phyloP scores from a whole-genome alignment of 92 coral and sea anemone species.

The Palythoa heliodiscus region DNA sequence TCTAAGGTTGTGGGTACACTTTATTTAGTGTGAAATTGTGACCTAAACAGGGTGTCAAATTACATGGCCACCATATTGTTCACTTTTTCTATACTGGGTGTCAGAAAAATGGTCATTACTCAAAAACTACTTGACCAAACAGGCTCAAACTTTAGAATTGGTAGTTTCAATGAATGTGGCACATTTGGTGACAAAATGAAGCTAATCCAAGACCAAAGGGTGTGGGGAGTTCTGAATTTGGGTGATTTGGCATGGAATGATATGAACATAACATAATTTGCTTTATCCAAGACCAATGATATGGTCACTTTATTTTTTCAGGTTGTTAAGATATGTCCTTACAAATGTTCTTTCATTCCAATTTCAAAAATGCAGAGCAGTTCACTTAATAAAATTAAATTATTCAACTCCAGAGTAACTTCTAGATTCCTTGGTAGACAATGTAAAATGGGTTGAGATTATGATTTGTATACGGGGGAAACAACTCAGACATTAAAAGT shows the following conservation, averaged over 20 bases:
- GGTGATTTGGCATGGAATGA: conserved; percentile 45
- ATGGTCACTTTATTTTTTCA: too few species aligned
- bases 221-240: conserved; percentile 16
- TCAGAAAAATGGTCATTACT: conserved; percentile 22
- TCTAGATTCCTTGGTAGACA: too few species aligned
- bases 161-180: conserved; percentile 14
- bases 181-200: conserved; percentile 24
- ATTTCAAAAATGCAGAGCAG: too few species aligned
- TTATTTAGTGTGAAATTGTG: conserved; percentile 39
- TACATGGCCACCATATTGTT: conserved; percentile 22
- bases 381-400: too few species aligned
- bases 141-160: conserved; percentile 11
- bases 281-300: too few species aligned
- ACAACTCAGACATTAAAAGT: too few species aligned
- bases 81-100: conserved; percentile 9
- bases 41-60: conserved; percentile 39
- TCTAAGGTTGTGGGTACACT: conserved; percentile 28
- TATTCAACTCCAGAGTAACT: too few species aligned
- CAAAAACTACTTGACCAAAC: conserved; percentile 10
- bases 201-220: conserved; percentile 9
- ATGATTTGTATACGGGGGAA: too few species aligned
- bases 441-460: too few species aligned
- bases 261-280: too few species aligned
- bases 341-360: too few species aligned
- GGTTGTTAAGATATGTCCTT: too few species aligned